Conservation (phyloP, 1,140 invertebrate genomes). For the Tetragonula clypearis region DNA sequence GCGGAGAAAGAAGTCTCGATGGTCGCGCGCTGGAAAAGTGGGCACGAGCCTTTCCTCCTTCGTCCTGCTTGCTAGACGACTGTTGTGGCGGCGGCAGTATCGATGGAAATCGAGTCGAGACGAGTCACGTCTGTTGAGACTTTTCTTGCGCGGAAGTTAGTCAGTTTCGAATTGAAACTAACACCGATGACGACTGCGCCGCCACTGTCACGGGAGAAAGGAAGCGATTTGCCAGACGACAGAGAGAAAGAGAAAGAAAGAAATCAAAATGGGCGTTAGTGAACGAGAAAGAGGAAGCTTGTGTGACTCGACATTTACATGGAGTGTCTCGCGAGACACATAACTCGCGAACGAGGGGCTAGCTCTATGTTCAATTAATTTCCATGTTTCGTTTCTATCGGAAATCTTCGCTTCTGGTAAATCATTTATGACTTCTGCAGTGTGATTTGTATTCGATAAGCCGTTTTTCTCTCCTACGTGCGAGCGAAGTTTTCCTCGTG, state of each 20-base stretch:
- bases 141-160: conserved; percentile 45
- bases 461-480: not conserved
- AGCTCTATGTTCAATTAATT: not conserved
- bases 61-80: too few species aligned
- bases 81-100: too few species aligned
- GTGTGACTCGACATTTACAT: not conserved
- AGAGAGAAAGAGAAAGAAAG: conserved; percentile 28
- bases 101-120: conserved; percentile 15
- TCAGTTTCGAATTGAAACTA: conserved; percentile 61
- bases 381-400: not conserved
- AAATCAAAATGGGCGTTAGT: conserved; percentile 53
- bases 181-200: conserved; percentile 42
- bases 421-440: not conserved
- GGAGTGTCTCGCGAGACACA: conserved; percentile 13
- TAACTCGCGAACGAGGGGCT: not conserved
- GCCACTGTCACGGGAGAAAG: not conserved
- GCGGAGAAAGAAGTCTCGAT: not conserved
- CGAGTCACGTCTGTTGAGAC: conserved; percentile 58
- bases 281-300: conserved; percentile 48
- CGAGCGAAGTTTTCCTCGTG: not conserved
- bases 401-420: too few species aligned
- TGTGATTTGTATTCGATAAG: not conserved
- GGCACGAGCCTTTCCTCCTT: not conserved
- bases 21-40: not conserved
- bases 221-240: not conserved